Percentiles rank a stretch among this genome's conserved stretches.
Conservation (phyloP, 2,888 invertebrate genomes). For the Cancer borealis region DNA sequence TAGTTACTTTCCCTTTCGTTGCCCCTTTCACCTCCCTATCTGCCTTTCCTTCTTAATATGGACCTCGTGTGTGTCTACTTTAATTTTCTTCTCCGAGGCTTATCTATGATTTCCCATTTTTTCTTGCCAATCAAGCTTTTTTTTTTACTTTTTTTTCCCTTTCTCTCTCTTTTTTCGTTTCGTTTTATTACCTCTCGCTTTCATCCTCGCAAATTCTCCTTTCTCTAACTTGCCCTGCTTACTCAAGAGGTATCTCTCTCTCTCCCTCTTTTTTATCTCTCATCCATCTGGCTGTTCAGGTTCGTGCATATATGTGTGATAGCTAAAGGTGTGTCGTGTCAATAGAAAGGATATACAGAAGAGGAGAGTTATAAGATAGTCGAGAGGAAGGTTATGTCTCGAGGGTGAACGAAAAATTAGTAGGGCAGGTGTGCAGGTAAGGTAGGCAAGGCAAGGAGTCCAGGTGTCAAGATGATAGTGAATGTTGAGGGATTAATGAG, state of each 20-base stretch:
- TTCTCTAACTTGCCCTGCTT: neutral
- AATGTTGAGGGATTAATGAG: neutral
- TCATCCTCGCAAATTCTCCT: neutral
- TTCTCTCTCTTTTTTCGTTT: neutral
- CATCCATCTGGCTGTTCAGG: neutral
- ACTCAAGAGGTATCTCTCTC: neutral
- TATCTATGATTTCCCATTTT: no score
- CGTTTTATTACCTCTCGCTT: neutral
- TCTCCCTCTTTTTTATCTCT: neutral
- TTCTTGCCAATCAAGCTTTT: no score
- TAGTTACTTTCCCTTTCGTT: no score
- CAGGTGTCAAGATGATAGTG: neutral
- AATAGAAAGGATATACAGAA: neutral
- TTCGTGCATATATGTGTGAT: neutral
- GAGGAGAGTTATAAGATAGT: neutral
- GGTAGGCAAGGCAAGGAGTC: neutral
- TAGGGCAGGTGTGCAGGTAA: neutral
- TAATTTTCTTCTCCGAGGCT: no score
- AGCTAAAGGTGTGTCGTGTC: neutral
- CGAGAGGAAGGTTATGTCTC: neutral
- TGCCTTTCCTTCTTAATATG: no score
- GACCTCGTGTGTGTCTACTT: no score
- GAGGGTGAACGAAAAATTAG: neutral
- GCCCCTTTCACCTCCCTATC: no score
- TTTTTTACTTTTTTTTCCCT: neutral